Conservation (phyloP, 2,113 vertebrate genomes). For the Leptodactylus fuscus region DNA sequence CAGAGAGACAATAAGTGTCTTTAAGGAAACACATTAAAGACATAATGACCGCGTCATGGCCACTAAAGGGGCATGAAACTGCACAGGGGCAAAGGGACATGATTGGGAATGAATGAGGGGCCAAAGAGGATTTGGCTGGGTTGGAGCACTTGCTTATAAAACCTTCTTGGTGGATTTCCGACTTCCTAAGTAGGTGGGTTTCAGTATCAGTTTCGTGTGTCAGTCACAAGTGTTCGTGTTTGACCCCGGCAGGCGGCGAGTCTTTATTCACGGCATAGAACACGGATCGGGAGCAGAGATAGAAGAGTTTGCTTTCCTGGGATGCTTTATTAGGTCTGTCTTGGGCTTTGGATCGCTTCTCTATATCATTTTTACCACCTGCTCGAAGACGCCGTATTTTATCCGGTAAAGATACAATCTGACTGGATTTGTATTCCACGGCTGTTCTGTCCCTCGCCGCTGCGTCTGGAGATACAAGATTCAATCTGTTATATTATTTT, state of each 20-base stretch:
- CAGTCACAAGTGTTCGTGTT: conserved; percentile 21
- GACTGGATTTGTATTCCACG: neutral
- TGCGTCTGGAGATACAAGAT: conserved; percentile 3
- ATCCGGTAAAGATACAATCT: conserved; percentile 24
- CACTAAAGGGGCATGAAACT: too few species aligned
- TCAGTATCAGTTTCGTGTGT: conserved; percentile 8
- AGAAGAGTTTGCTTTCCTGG: conserved; percentile 40
- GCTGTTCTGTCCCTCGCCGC: neutral
- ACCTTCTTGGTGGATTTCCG: neutral
- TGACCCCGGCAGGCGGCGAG: conserved; percentile 10
- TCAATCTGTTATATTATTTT: conserved; percentile 9
- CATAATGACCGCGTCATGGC: too few species aligned
- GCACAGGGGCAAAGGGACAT: too few species aligned
- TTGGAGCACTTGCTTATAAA: too few species aligned
- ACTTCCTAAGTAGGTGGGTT: conserved; percentile 20
- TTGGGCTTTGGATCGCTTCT: conserved; percentile 25
- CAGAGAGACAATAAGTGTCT: too few species aligned
- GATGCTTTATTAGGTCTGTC: conserved; percentile 47
- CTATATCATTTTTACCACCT: conserved; percentile 47
- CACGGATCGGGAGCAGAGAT: conserved; percentile 18
- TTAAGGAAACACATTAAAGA: too few species aligned
- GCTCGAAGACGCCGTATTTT: conserved; percentile 9
- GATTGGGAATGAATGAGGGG: too few species aligned
- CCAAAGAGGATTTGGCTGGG: too few species aligned
- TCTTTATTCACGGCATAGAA: conserved; percentile 34